Base-by-base conservation (phyloP, 1,140 invertebrate species). In the Galendromus occidentalis region DNA sequence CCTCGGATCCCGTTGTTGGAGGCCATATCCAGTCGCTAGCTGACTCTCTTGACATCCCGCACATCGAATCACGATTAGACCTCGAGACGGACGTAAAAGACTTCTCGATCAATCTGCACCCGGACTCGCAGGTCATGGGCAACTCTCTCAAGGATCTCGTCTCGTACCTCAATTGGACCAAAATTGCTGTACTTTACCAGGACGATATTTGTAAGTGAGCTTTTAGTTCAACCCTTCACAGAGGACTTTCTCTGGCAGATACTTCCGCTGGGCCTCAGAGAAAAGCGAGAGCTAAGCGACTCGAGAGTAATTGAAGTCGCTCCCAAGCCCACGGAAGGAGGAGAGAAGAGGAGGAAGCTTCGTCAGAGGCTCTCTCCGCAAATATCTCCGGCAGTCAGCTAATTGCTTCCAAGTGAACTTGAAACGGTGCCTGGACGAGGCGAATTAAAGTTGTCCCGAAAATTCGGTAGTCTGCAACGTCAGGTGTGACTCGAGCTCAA, bases 141-240 rank as follows among this genome's bases (percentile, higher is more conserved):
- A 78, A 82, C 63, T 89, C 91, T 0, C 89, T 90, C 75, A 81
- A 83, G 66, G 90, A 94, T 72, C 80, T 93, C 47, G 88, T 93
- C 76, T 78, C 81, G 25, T 91, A 88, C 73, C 80, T 92, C 33
- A 91, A 92, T 74, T 95, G 91, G 91, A 91, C 87, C 7, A 84
- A 85, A 76, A 88, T 93, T 69, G 90, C 88, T 0, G 86, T 96
- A 68, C 83, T 96, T 39, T 94, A 94, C 72, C 91, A 96, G 75
- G 86, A 91, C 72, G 84, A 86, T 74, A 84, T 85, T 70, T 85
- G 86, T 87, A 74, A 80, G 79, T 76, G 47, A 44, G 20, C 75
- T 9, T 64, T 64, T 63, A 22, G 17, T 22, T 28, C 25, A 17
- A 6, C 14, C 45, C 4, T 22, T 14, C 25, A 47, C 18, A 47